Evolutionary conservation across 2,797 vertebrate species (phyloP), one percentile per base, ranked within the genome.

Genomic region (Meriones psammophilus): DNA sequence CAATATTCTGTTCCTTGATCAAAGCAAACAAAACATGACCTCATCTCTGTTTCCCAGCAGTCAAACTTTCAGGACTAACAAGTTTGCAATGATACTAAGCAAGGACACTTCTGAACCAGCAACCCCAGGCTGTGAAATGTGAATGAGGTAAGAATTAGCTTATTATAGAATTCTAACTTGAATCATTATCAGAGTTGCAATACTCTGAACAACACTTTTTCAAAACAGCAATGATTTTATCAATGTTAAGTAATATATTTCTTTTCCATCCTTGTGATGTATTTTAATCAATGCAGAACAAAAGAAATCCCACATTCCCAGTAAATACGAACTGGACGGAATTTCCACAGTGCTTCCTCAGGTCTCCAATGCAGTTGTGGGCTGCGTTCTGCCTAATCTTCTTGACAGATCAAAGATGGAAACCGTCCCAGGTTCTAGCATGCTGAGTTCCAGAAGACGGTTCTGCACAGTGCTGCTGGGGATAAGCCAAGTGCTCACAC

Each of bases 21-120:
- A 95, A 94, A 96, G 91, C 68, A 96, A 96, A 83, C 92, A 93
- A 96, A 94, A 92, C 36, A 94, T 80, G 95, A 94, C 74, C 81
- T 94, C 64, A 68, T 15, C 54, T 46, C 71, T 50, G 46, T 54
- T 91, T 90, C 64, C 14, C n/a, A 83, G 50, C 64, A 84, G 50
- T 7, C 12, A 33, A n/a, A 28, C 20, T 94, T 94, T 66, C 64
- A n/a, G 28, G 50, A 26, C 10, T 66, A 92, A 92, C 39, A 62
- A 60, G 42, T 89, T 91, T 68, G 93, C n/a, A 94, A 39, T 91
- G 22, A 81, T 4, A 56, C 3, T 95, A 88, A 90, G 89, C 88
- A 91, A 89, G n/a, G 66, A 60, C 58, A 56, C 81, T 95, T 96
- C 83, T 97, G 86, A 96, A 81, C 39, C 10, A 87, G 86, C 56